Evolutionary conservation across 2,113 vertebrate species (phyloP).

Genomic region (Passer domesticus): DNA sequence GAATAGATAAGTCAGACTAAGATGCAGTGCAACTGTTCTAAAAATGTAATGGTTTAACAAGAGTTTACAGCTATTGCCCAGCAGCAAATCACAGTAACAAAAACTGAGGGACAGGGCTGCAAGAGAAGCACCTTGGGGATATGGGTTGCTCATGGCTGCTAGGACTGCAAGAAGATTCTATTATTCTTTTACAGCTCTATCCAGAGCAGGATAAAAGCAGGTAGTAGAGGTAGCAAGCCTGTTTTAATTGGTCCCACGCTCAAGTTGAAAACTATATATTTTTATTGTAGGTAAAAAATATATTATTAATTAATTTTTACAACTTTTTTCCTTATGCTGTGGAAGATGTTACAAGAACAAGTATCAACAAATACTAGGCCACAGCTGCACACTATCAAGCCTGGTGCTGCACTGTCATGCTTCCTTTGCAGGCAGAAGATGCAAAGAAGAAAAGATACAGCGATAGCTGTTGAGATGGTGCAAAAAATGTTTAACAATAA

Average conservation of each 20-base stretch:
- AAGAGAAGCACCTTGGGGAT: neutral
- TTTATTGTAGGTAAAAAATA: neutral
- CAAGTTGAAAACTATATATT: neutral
- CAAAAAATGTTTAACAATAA: neutral
- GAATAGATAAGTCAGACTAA: neutral
- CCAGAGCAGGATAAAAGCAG: neutral
- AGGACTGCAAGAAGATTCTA: neutral
- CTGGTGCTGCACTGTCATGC: accelerated
- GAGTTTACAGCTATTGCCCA: neutral
- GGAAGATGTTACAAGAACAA: neutral
- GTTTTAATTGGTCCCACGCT: neutral
- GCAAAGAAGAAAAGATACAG: neutral
- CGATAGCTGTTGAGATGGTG: neutral
- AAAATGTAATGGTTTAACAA: neutral
- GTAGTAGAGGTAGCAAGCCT: neutral
- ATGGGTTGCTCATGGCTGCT: neutral
- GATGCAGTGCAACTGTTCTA: neutral
- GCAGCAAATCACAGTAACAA: neutral
- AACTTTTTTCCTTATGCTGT: neutral
- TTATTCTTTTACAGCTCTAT: neutral
- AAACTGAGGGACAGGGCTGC: neutral
- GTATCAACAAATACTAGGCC: neutral
- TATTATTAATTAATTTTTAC: neutral
- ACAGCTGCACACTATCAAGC: accelerated
- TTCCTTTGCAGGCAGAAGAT: neutral